Evolutionary conservation across 2,113 vertebrate genomes (phyloP), one percentile per base, ranked within the genome.

Genomic region (Choloepus hoffmanni): DNA sequence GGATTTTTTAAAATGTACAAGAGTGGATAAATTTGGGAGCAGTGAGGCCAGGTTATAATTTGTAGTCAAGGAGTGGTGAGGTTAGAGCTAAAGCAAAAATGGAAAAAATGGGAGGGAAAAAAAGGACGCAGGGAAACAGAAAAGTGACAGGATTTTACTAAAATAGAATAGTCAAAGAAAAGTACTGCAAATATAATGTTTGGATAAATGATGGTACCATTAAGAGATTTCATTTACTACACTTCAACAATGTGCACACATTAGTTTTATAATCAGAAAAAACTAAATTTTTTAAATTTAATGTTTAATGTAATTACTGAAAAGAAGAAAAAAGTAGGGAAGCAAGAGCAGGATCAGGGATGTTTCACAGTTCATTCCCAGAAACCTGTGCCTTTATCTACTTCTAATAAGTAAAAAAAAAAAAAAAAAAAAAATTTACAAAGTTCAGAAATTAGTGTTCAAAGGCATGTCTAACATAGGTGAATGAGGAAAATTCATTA

Each of bases 341-440:
- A 45, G 48, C 36, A n/a, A 84, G 62, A 60, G 18, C 28, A 48
- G 65, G 85, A 81, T 18, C 48, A 6, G 23, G 85, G 23, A 45
- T 40, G 2, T 88, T 91, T 87, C 68, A 89, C n/a, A n/a, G 40
- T 77, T 93, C 85, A 79, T 85, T 82, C 28, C 82, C 90, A 95
- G 60, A 63, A 21, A 96, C 23, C 65, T 90, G 43, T 90, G 67
- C 7, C n/a, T 55, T 90, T n/a, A 55, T 70, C 36, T 26, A 95
- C 53, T 12, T 89, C 50, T 62, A 93, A 93, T 30, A 65, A 53
- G 82, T 48, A 7, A 78, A 82, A 87, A 89, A 76, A 60, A n/a
- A n/a, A n/a, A n/a, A n/a, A n/a, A 76, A n/a, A 73, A 48, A 72
- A 28, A 43, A 2, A 24, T n/a, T 70, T 33, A 73, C 3, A 89